phyloP scores from a whole-genome alignment of 2,113 vertebrate genomes.

The Manacus vitellinus region DNA sequence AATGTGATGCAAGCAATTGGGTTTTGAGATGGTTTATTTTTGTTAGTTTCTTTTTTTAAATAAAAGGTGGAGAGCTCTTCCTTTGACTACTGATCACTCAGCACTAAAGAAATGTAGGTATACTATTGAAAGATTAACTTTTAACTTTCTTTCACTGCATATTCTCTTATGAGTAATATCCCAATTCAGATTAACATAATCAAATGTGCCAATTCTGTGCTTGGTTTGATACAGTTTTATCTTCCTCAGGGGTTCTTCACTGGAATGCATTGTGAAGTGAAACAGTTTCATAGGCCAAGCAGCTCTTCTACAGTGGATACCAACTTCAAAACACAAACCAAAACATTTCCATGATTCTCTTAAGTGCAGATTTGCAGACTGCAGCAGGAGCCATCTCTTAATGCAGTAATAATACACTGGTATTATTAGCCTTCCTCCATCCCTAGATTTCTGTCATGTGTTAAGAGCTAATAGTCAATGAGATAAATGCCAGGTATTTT shows the following conservation, averaged over 20 bases:
- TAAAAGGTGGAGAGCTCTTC: accelerated
- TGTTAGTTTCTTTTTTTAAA: neutral
- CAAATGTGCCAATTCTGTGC: neutral
- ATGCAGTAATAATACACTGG: neutral
- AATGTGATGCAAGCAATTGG: neutral
- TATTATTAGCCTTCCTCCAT: neutral
- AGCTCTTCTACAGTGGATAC: neutral
- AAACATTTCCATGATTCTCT: neutral
- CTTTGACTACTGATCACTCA: neutral
- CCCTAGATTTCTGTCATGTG: neutral
- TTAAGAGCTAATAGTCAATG: neutral
- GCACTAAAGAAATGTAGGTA: neutral
- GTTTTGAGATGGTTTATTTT: neutral
- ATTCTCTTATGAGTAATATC: neutral
- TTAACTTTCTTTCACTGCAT: neutral
- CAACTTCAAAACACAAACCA: neutral
- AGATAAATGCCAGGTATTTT: neutral
- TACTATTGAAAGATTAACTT: neutral
- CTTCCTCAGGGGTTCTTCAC: neutral
- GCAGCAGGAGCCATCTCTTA: neutral
- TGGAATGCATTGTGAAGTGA: accelerated
- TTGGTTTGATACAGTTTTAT: neutral
- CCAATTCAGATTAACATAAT: neutral
- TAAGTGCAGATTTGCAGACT: neutral
- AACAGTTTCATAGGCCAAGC: neutral